Conservation (phyloP, 2,113 vertebrate species). For the Clarias macrocephalus region DNA sequence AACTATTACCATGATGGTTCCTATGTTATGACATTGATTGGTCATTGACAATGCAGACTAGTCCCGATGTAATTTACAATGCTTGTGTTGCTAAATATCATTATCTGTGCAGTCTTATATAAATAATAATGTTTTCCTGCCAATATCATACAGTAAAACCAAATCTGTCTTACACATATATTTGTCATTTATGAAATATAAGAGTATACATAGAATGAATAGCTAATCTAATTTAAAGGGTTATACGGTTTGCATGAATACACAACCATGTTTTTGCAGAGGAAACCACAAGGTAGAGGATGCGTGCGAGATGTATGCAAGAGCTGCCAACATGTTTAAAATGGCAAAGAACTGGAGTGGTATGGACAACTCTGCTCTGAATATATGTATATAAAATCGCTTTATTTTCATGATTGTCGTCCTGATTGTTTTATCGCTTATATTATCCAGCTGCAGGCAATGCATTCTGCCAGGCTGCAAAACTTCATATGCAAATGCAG, state of each 20-base stretch:
- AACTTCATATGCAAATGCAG: constrained; percentile 97
- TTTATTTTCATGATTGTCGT: neutral
- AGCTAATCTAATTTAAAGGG: too few relatives aligned
- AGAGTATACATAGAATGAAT: neutral
- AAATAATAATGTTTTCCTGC: neutral
- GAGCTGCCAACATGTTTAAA: constrained; percentile 99
- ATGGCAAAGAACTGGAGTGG: constrained; percentile 99
- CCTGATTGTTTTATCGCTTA: neutral
- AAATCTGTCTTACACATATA: neutral
- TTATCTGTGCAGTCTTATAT: neutral
- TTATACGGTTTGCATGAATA: neutral
- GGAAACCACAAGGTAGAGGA: constrained; percentile 96
- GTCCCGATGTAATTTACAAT: neutral
- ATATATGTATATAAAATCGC: neutral
- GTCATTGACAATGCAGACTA: neutral
- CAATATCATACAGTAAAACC: constrained; percentile 27
- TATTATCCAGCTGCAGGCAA: constrained; percentile 84
- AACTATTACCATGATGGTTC: constrained; percentile 18
- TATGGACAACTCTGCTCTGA: constrained; percentile 57
- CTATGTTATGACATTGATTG: constrained; percentile 36
- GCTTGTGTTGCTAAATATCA: neutral
- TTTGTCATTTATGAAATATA: neutral
- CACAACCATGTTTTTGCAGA: constrained; percentile 66
- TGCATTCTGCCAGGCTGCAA: constrained; percentile 94
- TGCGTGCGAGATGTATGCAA: constrained; percentile 96